A percentile compares a stretch with the other conserved stretches of the same genome.
phyloP scores from a whole-genome alignment of 1,140 invertebrate species.

The Leucophenga varia region DNA sequence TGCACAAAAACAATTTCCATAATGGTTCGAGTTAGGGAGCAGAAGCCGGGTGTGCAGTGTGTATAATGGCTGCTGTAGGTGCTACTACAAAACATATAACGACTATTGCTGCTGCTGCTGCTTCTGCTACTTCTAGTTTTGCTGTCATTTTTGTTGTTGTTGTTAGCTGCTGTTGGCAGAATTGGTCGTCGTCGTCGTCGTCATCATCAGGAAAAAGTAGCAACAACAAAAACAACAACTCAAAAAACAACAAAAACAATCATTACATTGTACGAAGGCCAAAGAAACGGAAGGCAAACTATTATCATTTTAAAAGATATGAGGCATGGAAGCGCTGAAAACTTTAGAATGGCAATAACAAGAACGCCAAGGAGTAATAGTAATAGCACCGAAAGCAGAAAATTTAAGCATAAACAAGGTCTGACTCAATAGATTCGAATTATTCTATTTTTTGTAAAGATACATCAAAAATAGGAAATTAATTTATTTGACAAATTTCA shows the following conservation, averaged over 20 bases:
- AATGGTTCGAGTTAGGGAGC: conserved; percentile 1
- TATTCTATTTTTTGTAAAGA: too few relatives aligned
- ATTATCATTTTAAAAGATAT: conserved; percentile 50
- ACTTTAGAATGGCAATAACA: conserved; percentile 19
- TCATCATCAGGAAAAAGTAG: too few relatives aligned
- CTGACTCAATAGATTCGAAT: too few relatives aligned
- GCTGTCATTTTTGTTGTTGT: too few relatives aligned
- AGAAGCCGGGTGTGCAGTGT: background rate
- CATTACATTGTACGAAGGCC: too few relatives aligned
- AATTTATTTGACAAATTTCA: too few relatives aligned
- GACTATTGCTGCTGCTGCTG: conserved; percentile 10
- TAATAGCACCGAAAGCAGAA: conserved; percentile 1
- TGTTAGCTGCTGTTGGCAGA: too few relatives aligned
- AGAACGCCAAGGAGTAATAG: background rate
- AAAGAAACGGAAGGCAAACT: conserved; percentile 31
- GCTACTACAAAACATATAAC: conserved; percentile 2
- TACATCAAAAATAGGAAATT: too few relatives aligned
- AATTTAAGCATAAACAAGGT: too few relatives aligned
- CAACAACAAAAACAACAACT: too few relatives aligned
- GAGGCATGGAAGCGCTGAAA: conserved; percentile 40
- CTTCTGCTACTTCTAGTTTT: conserved; percentile 5
- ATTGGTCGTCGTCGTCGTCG: too few relatives aligned
- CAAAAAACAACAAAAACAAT: too few relatives aligned
- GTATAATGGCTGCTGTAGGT: conserved; percentile 6
- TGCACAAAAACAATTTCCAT: conserved; percentile 21